A percentile compares a stretch with the other conserved stretches of the same genome.
phyloP scores from a whole-genome alignment of 2,888 invertebrate species.

The Emmelina monodactyla region DNA sequence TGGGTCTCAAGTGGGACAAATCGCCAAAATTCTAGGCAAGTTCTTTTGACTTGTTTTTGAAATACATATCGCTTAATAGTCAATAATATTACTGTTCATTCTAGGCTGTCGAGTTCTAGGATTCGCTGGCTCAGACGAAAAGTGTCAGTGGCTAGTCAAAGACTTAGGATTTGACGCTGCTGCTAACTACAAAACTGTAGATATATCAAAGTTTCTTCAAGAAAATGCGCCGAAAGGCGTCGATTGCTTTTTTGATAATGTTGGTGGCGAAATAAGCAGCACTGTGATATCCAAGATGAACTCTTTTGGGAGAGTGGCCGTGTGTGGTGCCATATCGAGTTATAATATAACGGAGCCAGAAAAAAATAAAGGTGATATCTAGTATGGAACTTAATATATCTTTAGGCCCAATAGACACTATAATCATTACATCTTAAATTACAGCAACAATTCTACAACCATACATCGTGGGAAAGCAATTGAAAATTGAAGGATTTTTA shows the following conservation, averaged over 20 bases:
- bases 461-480: constrained; percentile 60
- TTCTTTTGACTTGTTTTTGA: too few relatives aligned
- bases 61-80: neutral
- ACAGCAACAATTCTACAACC: constrained; percentile 54
- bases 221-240: constrained; percentile 73
- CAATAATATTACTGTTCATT: constrained; percentile 12
- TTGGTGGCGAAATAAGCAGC: constrained; percentile 76
- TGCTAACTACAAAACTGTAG: constrained; percentile 75
- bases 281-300: constrained; percentile 72
- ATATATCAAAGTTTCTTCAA: constrained; percentile 64
- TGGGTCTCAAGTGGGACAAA: constrained; percentile 77
- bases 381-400: too few relatives aligned
- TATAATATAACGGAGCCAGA: constrained; percentile 65
- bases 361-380: constrained; percentile 53
- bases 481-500: constrained; percentile 71
- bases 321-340: constrained; percentile 74
- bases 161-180: constrained; percentile 75
- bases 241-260: constrained; percentile 83
- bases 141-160: constrained; percentile 73
- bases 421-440: neutral
- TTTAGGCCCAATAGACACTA: neutral
- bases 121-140: constrained; percentile 75
- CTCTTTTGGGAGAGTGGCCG: constrained; percentile 68
- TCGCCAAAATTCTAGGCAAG: constrained; percentile 72
- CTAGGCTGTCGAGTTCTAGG: constrained; percentile 57